phyloP scores from a whole-genome alignment of 2,797 vertebrate genomes.

The Channa striata region DNA sequence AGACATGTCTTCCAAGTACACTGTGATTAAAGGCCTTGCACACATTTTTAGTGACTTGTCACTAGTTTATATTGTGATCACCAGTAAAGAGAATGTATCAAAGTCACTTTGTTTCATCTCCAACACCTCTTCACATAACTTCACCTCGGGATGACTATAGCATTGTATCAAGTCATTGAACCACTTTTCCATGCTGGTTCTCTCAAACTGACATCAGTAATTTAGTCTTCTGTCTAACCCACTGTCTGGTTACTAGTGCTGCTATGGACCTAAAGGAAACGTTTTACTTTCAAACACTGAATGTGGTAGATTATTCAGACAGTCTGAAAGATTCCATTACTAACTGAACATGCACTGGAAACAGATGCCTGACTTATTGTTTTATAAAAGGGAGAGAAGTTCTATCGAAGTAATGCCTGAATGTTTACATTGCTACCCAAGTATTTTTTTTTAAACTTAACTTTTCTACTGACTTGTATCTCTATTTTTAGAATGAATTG shows the following conservation, averaged over 20 bases:
- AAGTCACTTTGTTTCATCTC: conserved; percentile 22
- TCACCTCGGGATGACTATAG: not conserved
- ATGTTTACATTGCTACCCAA: conserved; percentile 82
- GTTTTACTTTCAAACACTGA: conserved; percentile 34
- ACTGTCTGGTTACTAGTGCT: conserved; percentile 52
- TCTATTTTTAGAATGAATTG: conserved; percentile 67
- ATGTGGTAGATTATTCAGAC: conserved; percentile 27
- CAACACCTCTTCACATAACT: conserved; percentile 6
- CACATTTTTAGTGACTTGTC: conserved; percentile 17
- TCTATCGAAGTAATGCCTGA: conserved; percentile 68
- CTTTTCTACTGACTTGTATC: conserved; percentile 58
- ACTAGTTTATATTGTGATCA: conserved; percentile 4
- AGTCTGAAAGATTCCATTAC: conserved; percentile 41
- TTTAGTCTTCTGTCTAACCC: conserved; percentile 12
- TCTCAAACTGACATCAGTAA: conserved; percentile 14
- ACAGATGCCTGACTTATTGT: conserved; percentile 22
- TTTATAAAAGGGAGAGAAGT: conserved; percentile 36
- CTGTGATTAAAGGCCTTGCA: conserved; percentile 12
- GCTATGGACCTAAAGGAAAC: conserved; percentile 62
- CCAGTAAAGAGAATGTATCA: conserved; percentile 40
- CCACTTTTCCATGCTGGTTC: conserved; percentile 8
- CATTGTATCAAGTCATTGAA: conserved; percentile 5
- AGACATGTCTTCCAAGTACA: conserved; percentile 16
- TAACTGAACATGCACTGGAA: conserved; percentile 52
- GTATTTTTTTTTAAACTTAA: conserved; percentile 61